Base-by-base conservation (phyloP, 1,140 invertebrate species). In the Harpegnathos saltator region DNA sequence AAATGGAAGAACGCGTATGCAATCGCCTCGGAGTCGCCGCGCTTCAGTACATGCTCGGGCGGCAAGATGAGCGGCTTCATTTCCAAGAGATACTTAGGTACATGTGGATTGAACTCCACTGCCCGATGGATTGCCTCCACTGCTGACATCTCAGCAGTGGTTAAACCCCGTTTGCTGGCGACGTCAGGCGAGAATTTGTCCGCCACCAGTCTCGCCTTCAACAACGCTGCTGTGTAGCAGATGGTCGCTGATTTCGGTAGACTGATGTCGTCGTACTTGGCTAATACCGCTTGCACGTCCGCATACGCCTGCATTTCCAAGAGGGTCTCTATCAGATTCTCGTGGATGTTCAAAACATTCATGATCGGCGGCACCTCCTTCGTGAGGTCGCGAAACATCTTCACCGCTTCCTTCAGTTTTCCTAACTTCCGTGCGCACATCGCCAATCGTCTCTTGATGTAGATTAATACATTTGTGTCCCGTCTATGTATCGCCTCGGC, bases 61-160 rank as follows among this genome's bases (percentile, higher is more conserved):
- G 99, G 99, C 85, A 99, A 95, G 82, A 99, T 99, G 7, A 99
- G 94, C 59, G 98, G 97, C 91, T 99, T 99, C 96, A 98, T 98
- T 96, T 99, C 99, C 90, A 99, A 94, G 85, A 99, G 95, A 96
- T 99, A 99, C 95, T 99, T 99, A 50, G 99, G 98, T 90, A 99
- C 99, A 95, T 99, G 98, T 69, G 99, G 99, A 96, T 99, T 99
- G 93, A 99, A 99, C 94, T 99, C 99, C 9, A 99, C 98, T 0
- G 99, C 99, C 94, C 93, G 92, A 93, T 99, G 98, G 90, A 99
- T 98, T 7, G 99, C 98, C 94, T 99, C 98, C 4, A 99, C 97
- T 3, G 99, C 99, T 85, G 97, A 97, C 96, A 99, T 97, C 94
- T 99, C 98, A 24, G 98, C 97, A 38, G 97, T 96, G 62, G 97